These are phyloP conservation scores for Helicoverpa armigera DNA, from an alignment of 1,140 invertebrate genomes.

Conservation along the genomic window DNA sequence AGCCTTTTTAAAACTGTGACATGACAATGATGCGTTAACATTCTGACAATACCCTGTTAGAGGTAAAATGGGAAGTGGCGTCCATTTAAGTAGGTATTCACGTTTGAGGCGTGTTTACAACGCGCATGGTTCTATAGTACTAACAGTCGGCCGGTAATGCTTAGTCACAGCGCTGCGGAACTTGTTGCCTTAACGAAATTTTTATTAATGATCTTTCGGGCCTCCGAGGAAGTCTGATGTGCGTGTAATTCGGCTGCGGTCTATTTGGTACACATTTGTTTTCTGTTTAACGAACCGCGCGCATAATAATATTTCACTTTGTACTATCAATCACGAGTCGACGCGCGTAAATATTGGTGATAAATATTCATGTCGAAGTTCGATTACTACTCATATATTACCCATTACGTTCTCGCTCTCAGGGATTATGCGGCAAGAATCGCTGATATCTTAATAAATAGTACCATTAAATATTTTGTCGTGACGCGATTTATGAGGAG, in stretches of 20 bases:
- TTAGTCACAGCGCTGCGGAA: conserved; percentile 65
- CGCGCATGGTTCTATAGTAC: conserved; percentile 45
- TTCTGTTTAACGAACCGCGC: conserved; percentile 47
- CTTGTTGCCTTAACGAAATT: conserved; percentile 65
- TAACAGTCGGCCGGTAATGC: conserved; percentile 55
- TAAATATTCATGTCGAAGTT: conserved; percentile 43
- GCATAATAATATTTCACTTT: conserved; percentile 46
- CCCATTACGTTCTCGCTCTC: conserved; percentile 21
- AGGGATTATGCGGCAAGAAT: conserved; percentile 47
- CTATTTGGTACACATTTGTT: conserved; percentile 54
- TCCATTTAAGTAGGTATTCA: conserved; percentile 64
- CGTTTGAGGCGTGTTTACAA: conserved; percentile 56
- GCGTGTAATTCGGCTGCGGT: conserved; percentile 55
- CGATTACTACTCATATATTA: conserved; percentile 45
- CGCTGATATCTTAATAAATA: conserved; percentile 58
- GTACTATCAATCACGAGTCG: conserved; percentile 44
- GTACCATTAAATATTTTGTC: conserved; percentile 65
- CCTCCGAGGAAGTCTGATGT: conserved; percentile 42
- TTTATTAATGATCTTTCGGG: conserved; percentile 63
- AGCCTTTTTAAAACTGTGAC: conserved; percentile 76
- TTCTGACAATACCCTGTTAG: conserved; percentile 70
- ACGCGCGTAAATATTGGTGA: conserved; percentile 43
- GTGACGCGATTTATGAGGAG: conserved; percentile 62
- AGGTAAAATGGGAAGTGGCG: conserved; percentile 67
- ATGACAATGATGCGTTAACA: conserved; percentile 79